A percentile compares a stretch with the other conserved stretches of the same genome.
Conservation (phyloP, 2,797 vertebrate species). For the Eurystomus glaucurus region DNA sequence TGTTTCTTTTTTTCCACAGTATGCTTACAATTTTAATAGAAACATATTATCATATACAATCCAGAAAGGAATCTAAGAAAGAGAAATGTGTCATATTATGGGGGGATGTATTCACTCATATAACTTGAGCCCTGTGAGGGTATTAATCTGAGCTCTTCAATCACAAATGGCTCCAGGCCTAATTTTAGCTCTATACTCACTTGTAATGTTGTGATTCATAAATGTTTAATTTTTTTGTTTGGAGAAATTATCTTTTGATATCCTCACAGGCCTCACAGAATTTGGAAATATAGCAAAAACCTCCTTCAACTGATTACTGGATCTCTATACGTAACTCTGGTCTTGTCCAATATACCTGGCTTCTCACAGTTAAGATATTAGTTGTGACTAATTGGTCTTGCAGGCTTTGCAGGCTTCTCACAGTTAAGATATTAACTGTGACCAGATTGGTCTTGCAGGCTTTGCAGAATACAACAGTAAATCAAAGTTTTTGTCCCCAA, state of each 20-base stretch:
- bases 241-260: neutral
- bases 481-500: neutral
- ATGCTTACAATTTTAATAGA: neutral
- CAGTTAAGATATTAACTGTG: neutral
- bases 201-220: neutral
- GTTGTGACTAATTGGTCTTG: neutral
- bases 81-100: neutral
- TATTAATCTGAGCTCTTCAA: conserved; percentile 4
- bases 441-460: neutral
- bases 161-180: neutral
- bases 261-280: neutral
- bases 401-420: neutral
- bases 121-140: neutral
- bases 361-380: neutral
- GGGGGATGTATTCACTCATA: neutral
- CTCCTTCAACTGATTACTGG: neutral
- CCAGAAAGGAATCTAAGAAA: neutral
- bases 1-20: neutral
- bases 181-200: neutral
- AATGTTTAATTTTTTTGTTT: conserved; percentile 1
- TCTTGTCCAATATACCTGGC: neutral
- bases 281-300: neutral
- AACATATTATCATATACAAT: neutral
- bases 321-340: neutral
- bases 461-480: neutral